Conservation (phyloP, 2,797 vertebrate genomes). For the Squalus acanthias region DNA sequence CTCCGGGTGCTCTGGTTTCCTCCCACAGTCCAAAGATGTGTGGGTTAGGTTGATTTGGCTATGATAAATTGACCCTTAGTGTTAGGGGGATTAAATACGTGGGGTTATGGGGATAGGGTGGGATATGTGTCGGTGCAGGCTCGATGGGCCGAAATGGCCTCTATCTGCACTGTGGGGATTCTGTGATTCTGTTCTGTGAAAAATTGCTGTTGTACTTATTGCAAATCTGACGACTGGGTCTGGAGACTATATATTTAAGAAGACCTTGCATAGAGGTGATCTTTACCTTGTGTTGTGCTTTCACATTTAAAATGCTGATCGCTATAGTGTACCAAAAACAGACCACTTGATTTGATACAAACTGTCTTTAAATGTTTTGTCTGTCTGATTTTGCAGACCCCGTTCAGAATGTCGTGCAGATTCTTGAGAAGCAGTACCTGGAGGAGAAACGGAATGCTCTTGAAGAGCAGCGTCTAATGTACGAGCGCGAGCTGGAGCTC, state of each 20-base stretch:
- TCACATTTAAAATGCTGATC: neutral
- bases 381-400: slow-evolving; percentile 65
- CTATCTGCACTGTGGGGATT: too few relatives aligned
- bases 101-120: too few relatives aligned
- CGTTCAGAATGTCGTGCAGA: slow-evolving; percentile 89
- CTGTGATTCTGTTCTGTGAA: neutral
- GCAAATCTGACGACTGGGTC: neutral
- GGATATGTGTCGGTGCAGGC: too few relatives aligned
- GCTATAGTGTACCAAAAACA: neutral
- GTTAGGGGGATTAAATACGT: too few relatives aligned
- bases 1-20: too few relatives aligned
- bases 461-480: slow-evolving; percentile 92
- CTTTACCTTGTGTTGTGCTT: neutral
- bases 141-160: too few relatives aligned
- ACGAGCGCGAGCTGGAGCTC: slow-evolving; percentile 85
- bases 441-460: slow-evolving; percentile 89
- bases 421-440: slow-evolving; percentile 91
- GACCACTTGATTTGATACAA: neutral
- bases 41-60: too few relatives aligned
- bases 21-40: too few relatives aligned
- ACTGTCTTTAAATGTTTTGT: neutral
- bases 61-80: too few relatives aligned
- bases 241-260: neutral
- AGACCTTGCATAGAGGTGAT: neutral
- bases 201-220: neutral